Conservation (phyloP, 2,888 invertebrate species). For the Chesias legatella region DNA sequence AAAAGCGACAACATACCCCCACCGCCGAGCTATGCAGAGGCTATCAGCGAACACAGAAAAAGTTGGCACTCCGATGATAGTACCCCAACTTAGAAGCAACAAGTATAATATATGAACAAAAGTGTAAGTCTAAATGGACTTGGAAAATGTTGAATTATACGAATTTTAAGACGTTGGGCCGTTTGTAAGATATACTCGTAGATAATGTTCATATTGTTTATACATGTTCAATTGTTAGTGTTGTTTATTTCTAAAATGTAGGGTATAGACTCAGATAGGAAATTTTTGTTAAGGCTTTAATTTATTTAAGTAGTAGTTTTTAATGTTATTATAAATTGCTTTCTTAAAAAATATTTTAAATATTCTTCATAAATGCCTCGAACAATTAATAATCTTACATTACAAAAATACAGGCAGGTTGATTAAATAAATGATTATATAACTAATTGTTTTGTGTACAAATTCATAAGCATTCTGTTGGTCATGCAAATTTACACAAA, state of each 20-base stretch:
- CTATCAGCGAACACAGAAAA: conserved; percentile 65
- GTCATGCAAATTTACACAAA: conserved; percentile 46
- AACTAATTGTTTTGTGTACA: conserved; percentile 24
- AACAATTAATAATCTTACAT: background rate
- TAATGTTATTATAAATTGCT: conserved; percentile 25
- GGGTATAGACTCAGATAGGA: conserved; percentile 26
- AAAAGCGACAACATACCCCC: conserved; percentile 61
- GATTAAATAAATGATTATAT: background rate
- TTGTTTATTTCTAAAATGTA: conserved; percentile 23
- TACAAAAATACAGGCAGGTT: background rate
- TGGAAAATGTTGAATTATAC: no score
- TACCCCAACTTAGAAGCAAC: conserved; percentile 58
- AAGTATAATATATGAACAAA: background rate
- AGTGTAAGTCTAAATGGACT: no score
- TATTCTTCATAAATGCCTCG: no score
- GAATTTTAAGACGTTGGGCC: no score
- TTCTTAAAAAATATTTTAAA: conserved; percentile 12
- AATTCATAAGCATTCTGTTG: conserved; percentile 40
- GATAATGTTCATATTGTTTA: conserved; percentile 1
- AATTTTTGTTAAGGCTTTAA: conserved; percentile 60
- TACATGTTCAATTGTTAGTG: conserved; percentile 14
- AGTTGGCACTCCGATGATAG: conserved; percentile 78
- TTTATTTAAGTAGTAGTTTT: conserved; percentile 60
- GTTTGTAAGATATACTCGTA: background rate
- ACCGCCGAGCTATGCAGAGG: conserved; percentile 67